Evolutionary conservation across 2,888 invertebrate genomes (phyloP).

Genomic region (Oegoconia quadripuncta): DNA sequence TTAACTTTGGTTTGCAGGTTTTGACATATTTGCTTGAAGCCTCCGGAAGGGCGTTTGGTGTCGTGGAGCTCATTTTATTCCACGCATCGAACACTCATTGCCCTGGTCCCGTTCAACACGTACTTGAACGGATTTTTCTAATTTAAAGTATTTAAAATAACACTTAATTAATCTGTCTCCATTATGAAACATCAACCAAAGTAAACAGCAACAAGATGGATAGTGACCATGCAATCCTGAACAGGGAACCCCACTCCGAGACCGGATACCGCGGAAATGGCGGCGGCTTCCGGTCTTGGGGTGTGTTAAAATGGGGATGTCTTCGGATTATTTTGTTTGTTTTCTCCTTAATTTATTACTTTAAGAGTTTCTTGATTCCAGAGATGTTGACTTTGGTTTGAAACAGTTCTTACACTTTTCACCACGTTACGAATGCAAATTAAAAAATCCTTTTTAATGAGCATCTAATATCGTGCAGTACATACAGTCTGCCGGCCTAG

Average conservation of each 20-base stretch:
- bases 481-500: conserved; percentile 1
- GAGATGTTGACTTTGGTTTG: not conserved
- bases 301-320: conserved; percentile 8
- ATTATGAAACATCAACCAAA: conserved; percentile 1
- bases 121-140: no score
- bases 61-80: no score
- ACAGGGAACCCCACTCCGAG: conserved; percentile 14
- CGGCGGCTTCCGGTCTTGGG: conserved; percentile 9
- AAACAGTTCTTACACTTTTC: not conserved
- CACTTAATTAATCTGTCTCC: not conserved
- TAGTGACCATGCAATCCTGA: conserved; percentile 3
- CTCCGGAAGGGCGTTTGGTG: no score
- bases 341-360: not conserved
- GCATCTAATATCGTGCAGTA: no score
- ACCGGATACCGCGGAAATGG: conserved; percentile 17
- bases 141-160: not conserved
- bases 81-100: no score
- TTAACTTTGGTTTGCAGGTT: no score
- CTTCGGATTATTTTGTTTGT: conserved; percentile 4
- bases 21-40: no score
- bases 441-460: no score
- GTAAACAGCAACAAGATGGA: conserved; percentile 1
- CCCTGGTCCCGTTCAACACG: no score
- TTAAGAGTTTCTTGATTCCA: not conserved
- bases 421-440: no score